A percentile compares a stretch with the other conserved stretches of the same genome.
Conservation (phyloP, 53 echinoderm and acorn worm species). For the Stichopus horrens region DNA sequence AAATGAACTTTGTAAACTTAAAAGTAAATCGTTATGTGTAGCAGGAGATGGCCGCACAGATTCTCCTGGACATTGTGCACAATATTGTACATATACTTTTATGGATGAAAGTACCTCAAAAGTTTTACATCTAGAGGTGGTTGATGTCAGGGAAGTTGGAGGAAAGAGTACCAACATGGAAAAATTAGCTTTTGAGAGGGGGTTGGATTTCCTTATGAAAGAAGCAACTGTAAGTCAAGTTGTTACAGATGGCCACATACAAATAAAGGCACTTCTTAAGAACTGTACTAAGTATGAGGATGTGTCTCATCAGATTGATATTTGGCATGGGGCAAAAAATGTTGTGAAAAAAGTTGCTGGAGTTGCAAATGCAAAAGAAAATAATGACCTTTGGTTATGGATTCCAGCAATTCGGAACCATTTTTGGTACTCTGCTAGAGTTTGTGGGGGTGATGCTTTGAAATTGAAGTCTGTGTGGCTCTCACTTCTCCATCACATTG, state of each 20-base stretch:
- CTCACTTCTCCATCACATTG: slow-evolving; percentile 42
- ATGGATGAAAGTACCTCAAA: slow-evolving; percentile 32
- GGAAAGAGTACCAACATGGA: slow-evolving; percentile 58
- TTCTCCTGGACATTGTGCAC: slow-evolving; percentile 59
- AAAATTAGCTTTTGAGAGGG: slow-evolving; percentile 43
- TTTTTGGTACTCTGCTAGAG: slow-evolving; percentile 38
- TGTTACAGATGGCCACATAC: slow-evolving; percentile 57
- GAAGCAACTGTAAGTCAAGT: slow-evolving; percentile 37
- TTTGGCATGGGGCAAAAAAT: slow-evolving; percentile 48
- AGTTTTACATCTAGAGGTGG: slow-evolving; percentile 49
- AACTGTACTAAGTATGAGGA: background rate
- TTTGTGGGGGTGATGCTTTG: background rate
- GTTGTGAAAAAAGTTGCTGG: slow-evolving; percentile 4
- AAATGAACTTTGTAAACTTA: background rate
- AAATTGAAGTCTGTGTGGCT: slow-evolving; percentile 35
- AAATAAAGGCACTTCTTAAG: slow-evolving; percentile 8
- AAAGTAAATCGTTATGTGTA: background rate
- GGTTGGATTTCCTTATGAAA: slow-evolving; percentile 34
- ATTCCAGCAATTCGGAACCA: slow-evolving; percentile 26
- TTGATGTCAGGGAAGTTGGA: slow-evolving; percentile 46
- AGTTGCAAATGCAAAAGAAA: slow-evolving; percentile 7
- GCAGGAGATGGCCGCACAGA: slow-evolving; percentile 56
- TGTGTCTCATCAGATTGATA: slow-evolving; percentile 28
- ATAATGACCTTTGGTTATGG: slow-evolving; percentile 33
- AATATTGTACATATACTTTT: slow-evolving; percentile 57